A percentile compares a stretch with the other conserved stretches of the same genome.
Conservation (phyloP, 2,888 invertebrate species). For the Invenusta paracnida region DNA sequence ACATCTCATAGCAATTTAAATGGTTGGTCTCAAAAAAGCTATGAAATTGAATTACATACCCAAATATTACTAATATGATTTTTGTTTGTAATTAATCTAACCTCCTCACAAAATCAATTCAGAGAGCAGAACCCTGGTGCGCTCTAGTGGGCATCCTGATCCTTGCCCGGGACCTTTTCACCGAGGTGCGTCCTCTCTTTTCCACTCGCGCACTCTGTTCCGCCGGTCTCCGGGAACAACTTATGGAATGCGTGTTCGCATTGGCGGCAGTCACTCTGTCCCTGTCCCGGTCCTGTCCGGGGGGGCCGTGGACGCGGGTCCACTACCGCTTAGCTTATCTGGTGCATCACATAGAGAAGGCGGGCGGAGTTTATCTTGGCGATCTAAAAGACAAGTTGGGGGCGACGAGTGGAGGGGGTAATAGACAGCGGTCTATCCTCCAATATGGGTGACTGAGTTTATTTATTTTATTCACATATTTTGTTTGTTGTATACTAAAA, state of each 20-base stretch:
- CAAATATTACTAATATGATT: too few species aligned
- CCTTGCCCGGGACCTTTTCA: not conserved
- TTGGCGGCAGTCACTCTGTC: not conserved
- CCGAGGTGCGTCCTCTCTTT: not conserved
- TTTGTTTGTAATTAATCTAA: too few species aligned
- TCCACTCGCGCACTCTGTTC: not conserved
- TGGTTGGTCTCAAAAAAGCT: too few species aligned
- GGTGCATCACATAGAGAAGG: conserved; percentile 1
- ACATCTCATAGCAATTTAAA: too few species aligned
- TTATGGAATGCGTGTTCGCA: not conserved
- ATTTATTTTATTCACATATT: too few species aligned
- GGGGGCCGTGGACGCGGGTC: not conserved
- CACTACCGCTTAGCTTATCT: not conserved
- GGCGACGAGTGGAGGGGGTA: conserved; percentile 47
- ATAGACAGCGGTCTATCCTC: conserved; percentile 51
- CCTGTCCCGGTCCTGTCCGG: not conserved
- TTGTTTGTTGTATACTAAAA: too few species aligned
- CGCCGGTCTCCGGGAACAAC: not conserved
- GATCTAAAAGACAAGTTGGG: not conserved
- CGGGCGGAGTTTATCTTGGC: not conserved
- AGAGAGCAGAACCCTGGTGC: not conserved
- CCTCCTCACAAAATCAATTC: too few species aligned
- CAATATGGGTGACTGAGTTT: conserved; percentile 55
- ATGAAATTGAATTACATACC: too few species aligned
- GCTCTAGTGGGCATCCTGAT: not conserved